Base-by-base conservation (phyloP, 2,113 vertebrate species). In the Peromyscus maniculatus region DNA sequence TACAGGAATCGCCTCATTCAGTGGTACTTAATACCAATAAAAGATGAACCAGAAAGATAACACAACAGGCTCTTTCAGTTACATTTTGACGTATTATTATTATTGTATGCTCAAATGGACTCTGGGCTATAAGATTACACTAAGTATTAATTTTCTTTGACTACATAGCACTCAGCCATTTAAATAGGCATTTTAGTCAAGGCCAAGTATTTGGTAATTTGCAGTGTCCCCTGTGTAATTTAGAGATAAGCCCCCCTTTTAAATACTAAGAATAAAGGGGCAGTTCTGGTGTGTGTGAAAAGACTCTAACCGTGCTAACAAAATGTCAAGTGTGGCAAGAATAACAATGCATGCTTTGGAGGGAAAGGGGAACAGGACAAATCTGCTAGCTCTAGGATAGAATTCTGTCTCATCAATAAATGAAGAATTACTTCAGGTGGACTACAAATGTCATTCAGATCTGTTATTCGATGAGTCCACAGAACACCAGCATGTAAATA, bases 121-220 rank as follows among this genome's bases (percentile, higher is more conserved):
- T 82, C 4, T 21, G 64, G 59, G 28, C 10, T 88, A 91, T 79
- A 91, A 75, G 28, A 39, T 39, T 78, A 86, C 2, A 19, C 3
- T 52, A 86, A 83, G 6, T 16, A 64, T 91, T 91, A 82, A 11
- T 19, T 83, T 74, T 96, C 57, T 89, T 21, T 69, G 75, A 80
- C 36, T 64, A 91, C n/a, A 46, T 39, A 79, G 19, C n/a, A 88
- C 55, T 92, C 26, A 43, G 52, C 91, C 90, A 77, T 92, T 93
- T 88, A 92, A 95, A 84, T 21, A 55, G 19, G 4, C 83, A 11
- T 90, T 96, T 96, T 95, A 79, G 62, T 71, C 75, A 95, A 79
- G 71, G 64, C 16, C 84, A 83, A 71, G 2, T 71, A 87, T 91
- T 89, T 91, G 39, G 22, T 69, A 74, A 79, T 91, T 93, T 97